phyloP scores from a whole-genome alignment of 1,140 invertebrate species.

The Scaptomyza hsui region DNA sequence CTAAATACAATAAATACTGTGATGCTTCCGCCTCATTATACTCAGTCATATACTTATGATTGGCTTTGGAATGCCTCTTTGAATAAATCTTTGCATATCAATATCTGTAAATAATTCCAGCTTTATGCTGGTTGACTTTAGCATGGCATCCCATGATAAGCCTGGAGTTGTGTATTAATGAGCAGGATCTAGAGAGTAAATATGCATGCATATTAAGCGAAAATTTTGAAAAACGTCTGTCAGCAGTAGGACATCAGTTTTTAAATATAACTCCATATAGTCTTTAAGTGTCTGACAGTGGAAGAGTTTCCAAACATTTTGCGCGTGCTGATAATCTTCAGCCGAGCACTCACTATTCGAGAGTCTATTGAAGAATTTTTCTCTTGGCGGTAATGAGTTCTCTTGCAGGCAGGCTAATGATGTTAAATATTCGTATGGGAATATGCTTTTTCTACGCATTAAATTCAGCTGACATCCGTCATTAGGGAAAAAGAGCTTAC shows the following conservation, averaged over 20 bases:
- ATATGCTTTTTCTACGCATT: constrained; percentile 72
- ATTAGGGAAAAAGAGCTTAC: constrained; percentile 28
- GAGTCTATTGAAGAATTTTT: constrained; percentile 77
- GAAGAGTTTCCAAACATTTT: constrained; percentile 7
- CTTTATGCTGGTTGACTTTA: constrained; percentile 80
- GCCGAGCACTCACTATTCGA: constrained; percentile 55
- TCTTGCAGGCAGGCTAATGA: constrained; percentile 69
- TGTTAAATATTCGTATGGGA: constrained; percentile 74
- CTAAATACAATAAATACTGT: constrained; percentile 81
- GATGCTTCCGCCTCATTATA: constrained; percentile 77
- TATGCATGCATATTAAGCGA: too few relatives aligned
- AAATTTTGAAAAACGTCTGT: too few relatives aligned
- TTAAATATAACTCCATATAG: constrained; percentile 36
- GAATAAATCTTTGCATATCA: constrained; percentile 80
- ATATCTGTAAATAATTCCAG: constrained; percentile 85
- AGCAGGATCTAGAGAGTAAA: too few relatives aligned
- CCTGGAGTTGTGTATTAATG: too few relatives aligned
- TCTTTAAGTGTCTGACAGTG: constrained; percentile 26
- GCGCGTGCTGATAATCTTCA: constrained; percentile 74
- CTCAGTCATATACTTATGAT: constrained; percentile 84
- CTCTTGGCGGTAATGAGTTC: constrained; percentile 56
- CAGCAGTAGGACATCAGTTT: constrained; percentile 31
- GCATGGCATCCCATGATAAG: constrained; percentile 74
- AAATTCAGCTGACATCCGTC: constrained; percentile 52
- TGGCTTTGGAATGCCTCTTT: constrained; percentile 81